Conservation (phyloP, 2,797 vertebrate species). For the Prunella strophiata region DNA sequence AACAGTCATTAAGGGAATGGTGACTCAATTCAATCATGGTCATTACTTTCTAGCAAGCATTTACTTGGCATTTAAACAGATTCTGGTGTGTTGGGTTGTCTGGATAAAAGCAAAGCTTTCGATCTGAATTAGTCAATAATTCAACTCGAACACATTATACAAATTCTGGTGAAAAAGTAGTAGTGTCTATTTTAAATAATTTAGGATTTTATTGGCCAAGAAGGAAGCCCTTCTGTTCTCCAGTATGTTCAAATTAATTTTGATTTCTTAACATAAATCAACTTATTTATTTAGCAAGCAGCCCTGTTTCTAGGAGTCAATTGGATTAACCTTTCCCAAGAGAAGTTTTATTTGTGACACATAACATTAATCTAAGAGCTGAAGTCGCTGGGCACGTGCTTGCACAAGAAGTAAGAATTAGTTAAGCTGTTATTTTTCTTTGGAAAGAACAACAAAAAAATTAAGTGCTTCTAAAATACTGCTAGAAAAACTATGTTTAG, state of each 20-base stretch:
- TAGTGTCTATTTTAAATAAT: conserved; percentile 34
- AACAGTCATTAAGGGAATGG: not conserved
- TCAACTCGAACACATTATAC: conserved; percentile 5
- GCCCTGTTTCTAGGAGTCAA: not conserved
- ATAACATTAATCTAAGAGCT: not conserved
- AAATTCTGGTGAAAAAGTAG: not conserved
- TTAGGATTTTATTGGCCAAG: conserved; percentile 38
- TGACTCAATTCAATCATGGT: not conserved
- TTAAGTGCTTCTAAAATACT: not conserved
- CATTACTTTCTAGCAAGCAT: not conserved
- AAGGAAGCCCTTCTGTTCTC: conserved; percentile 35
- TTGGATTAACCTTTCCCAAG: conserved; percentile 42
- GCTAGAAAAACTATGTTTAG: not conserved
- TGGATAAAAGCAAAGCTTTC: conserved; percentile 7
- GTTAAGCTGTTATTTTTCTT: not conserved
- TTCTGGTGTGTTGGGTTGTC: not conserved
- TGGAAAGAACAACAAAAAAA: not conserved
- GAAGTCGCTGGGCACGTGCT: not conserved
- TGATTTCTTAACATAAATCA: conserved; percentile 45
- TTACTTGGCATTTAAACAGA: conserved; percentile 19
- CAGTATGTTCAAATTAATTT: conserved; percentile 37
- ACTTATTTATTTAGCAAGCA: conserved; percentile 35
- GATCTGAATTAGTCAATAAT: conserved; percentile 8
- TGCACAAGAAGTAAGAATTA: not conserved
- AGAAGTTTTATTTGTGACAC: conserved; percentile 2